Evolutionary conservation across 1,140 invertebrate species (phyloP).

Genomic region (Mycetomoellerius zeteki): DNA sequence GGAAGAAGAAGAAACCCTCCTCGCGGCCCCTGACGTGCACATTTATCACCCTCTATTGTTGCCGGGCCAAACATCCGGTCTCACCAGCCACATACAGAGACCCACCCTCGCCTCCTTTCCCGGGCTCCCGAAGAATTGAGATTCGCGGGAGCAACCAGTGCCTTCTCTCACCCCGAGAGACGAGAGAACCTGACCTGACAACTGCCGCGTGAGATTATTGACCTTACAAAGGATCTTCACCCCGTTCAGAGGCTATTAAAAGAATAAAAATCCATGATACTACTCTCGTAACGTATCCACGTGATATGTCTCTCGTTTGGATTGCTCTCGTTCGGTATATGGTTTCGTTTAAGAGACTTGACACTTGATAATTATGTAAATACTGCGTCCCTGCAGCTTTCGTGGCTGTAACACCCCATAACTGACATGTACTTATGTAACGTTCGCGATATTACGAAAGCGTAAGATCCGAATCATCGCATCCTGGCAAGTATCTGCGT

Average conservation of each 20-base stretch:
- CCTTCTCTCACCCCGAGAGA: slow-evolving; percentile 47
- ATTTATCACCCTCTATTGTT: slow-evolving; percentile 85
- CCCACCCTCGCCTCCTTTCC: slow-evolving; percentile 39
- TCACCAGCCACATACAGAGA: slow-evolving; percentile 73
- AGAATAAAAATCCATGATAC: slow-evolving; percentile 1
- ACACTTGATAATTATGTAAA: slow-evolving; percentile 6
- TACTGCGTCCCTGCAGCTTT: not conserved
- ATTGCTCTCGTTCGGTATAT: not conserved
- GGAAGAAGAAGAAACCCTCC: slow-evolving; percentile 77
- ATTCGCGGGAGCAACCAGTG: slow-evolving; percentile 76
- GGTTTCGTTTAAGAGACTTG: not conserved
- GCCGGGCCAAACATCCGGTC: slow-evolving; percentile 83
- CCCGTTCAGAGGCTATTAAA: slow-evolving; percentile 21
- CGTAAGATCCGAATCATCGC: slow-evolving; percentile 53
- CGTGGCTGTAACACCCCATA: not conserved
- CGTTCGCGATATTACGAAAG: slow-evolving; percentile 61
- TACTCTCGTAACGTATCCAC: not conserved
- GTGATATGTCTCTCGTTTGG: not conserved
- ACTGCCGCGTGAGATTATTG: slow-evolving; percentile 56
- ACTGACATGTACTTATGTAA: slow-evolving; percentile 4
- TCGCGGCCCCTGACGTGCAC: slow-evolving; percentile 79
- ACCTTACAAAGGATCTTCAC: slow-evolving; percentile 60
- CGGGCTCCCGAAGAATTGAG: slow-evolving; percentile 75
- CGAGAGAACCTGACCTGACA: slow-evolving; percentile 40
- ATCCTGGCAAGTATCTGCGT: slow-evolving; percentile 60